Evolutionary conservation across 2,797 vertebrate species (phyloP).

Genomic region (Alosa sapidissima): DNA sequence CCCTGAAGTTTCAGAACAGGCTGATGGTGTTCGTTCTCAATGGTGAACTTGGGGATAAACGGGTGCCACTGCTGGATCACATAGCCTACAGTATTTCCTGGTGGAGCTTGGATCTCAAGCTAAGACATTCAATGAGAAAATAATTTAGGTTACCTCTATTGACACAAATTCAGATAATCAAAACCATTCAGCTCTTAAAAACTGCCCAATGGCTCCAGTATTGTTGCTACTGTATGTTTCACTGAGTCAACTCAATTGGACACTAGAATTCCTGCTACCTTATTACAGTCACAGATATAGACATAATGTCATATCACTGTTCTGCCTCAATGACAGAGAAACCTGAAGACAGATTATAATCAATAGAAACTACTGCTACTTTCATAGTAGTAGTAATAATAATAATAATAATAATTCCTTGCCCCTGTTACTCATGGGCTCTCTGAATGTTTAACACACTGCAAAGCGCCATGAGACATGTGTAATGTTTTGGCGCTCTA

Average conservation of each 20-base stretch:
- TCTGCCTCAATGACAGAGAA: too few relatives aligned
- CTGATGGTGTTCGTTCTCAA: slow-evolving; percentile 79
- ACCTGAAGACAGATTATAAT: too few relatives aligned
- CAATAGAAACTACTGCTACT: too few relatives aligned
- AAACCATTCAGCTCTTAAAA: neutral
- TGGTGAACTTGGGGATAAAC: slow-evolving; percentile 84
- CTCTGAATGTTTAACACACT: too few relatives aligned
- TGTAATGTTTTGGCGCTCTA: too few relatives aligned
- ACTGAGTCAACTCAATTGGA: neutral
- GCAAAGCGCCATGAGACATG: too few relatives aligned
- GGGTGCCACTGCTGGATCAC: slow-evolving; percentile 86
- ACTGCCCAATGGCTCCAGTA: neutral
- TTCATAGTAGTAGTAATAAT: too few relatives aligned
- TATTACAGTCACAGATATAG: too few relatives aligned
- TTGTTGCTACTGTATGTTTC: too few relatives aligned
- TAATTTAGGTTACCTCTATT: neutral
- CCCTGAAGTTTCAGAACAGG: slow-evolving; percentile 82
- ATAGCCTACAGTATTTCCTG: slow-evolving; percentile 85
- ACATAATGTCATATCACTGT: too few relatives aligned
- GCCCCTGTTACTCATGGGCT: too few relatives aligned
- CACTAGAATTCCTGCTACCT: neutral
- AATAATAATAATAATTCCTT: too few relatives aligned
- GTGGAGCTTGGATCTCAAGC: slow-evolving; percentile 91
- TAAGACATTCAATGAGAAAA: slow-evolving; percentile 58
- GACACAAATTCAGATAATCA: neutral